Evolutionary conservation across 64 coral and sea anemone genomes (phyloP).

Genomic region (Montipora foliosa): DNA sequence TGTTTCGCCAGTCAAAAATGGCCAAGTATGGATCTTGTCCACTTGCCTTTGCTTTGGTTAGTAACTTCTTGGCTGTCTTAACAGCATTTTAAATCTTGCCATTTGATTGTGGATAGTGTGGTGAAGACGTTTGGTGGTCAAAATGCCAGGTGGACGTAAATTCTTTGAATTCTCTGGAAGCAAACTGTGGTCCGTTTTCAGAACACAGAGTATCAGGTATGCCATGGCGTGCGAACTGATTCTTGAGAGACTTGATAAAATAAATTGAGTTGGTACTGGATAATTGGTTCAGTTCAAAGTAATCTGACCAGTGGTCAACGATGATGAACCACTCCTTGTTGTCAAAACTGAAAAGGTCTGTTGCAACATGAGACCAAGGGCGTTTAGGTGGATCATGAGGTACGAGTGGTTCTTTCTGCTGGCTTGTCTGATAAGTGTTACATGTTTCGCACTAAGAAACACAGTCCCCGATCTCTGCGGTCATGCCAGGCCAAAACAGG

Average conservation of each 20-base stretch:
- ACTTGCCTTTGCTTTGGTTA: constrained; percentile 42
- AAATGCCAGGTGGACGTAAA: constrained; percentile 24
- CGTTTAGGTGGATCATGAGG: not conserved
- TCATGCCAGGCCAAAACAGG: constrained; percentile 61
- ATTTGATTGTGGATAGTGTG: constrained; percentile 48
- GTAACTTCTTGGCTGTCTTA: constrained; percentile 42
- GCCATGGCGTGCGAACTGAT: constrained; percentile 40
- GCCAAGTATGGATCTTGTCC: constrained; percentile 54
- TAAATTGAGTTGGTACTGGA: not conserved
- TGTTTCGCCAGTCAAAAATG: constrained; percentile 5
- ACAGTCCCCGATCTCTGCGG: not conserved
- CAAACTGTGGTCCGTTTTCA: constrained; percentile 49
- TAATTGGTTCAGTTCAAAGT: constrained; percentile 47
- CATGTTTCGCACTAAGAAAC: constrained; percentile 34
- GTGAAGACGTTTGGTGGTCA: constrained; percentile 16
- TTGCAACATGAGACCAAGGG: constrained; percentile 45
- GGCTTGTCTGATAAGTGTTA: constrained; percentile 16
- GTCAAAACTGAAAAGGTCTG: constrained; percentile 37
- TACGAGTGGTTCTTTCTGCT: constrained; percentile 60
- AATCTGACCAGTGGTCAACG: constrained; percentile 31
- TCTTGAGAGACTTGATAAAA: constrained; percentile 53
- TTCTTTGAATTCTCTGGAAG: not conserved
- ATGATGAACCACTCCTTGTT: constrained; percentile 54
- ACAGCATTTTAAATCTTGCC: constrained; percentile 51
- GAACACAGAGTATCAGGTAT: constrained; percentile 45